A percentile compares a stretch with the other conserved stretches of the same genome.
Conservation (phyloP, 2,797 vertebrate genomes). For the Halcyon chelicuti region DNA sequence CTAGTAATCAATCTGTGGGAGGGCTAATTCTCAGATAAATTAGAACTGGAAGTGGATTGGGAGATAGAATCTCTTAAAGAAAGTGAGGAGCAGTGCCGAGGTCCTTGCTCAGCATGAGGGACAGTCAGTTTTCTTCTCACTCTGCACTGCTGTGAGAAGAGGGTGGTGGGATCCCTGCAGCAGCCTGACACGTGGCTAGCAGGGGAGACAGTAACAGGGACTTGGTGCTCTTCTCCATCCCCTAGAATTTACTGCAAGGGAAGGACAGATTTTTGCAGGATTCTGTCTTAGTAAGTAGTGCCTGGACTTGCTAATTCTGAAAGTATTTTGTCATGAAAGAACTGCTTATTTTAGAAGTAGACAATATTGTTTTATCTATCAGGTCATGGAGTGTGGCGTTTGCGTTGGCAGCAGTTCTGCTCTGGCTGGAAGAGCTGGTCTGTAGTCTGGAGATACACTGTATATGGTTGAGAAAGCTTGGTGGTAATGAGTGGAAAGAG, state of each 20-base stretch:
- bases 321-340: not conserved
- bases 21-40: not conserved
- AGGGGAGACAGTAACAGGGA: not conserved
- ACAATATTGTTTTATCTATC: not conserved
- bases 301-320: not conserved
- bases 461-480: not conserved
- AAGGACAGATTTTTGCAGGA: not conserved
- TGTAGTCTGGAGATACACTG: not conserved
- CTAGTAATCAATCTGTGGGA: slow-evolving; percentile 55
- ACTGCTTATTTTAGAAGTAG: not conserved
- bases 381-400: not conserved
- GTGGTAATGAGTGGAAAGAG: not conserved
- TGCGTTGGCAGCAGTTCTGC: not conserved
- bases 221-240: not conserved
- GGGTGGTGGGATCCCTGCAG: not conserved
- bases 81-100: not conserved
- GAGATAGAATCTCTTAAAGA: not conserved
- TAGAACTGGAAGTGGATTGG: slow-evolving; percentile 16
- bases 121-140: not conserved
- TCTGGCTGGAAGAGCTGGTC: not conserved
- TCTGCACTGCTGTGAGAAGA: not conserved
- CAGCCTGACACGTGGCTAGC: not conserved
- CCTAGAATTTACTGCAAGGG: not conserved
- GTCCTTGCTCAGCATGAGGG: not conserved
- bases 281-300: not conserved